A percentile compares a stretch with the other conserved stretches of the same genome.
phyloP scores from a whole-genome alignment of 2,888 invertebrate genomes.

The Magallana nippona region DNA sequence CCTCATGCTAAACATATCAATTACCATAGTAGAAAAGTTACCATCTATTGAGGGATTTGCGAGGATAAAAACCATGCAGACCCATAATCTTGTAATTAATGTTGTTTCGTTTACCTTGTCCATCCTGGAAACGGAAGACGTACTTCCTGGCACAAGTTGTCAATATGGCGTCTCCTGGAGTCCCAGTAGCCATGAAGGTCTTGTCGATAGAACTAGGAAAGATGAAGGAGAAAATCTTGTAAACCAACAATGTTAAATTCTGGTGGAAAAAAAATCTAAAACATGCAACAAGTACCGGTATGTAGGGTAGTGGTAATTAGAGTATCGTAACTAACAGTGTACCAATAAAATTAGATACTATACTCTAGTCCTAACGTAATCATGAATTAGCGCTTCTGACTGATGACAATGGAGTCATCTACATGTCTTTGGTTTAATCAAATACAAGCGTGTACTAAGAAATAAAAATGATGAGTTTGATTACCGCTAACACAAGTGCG shows the following conservation, averaged over 20 bases:
- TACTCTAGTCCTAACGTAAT: no score
- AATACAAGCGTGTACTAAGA: no score
- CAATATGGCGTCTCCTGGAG: conserved; percentile 55
- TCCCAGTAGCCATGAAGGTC: conserved; percentile 61
- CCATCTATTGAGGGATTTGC: neutral
- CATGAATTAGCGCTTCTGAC: no score
- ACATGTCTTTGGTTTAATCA: no score
- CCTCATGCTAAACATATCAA: neutral
- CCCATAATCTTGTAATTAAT: no score
- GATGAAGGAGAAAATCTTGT: no score
- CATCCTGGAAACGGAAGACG: conserved; percentile 60
- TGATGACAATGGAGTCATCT: no score
- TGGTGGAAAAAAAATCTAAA: neutral
- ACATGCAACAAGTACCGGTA: neutral
- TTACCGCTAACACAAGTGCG: no score
- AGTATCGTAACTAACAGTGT: no score
- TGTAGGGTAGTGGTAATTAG: no score
- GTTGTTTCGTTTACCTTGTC: conserved; percentile 50
- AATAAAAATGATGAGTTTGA: no score
- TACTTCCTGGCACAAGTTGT: conserved; percentile 56
- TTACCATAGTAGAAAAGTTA: neutral
- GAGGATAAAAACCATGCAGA: neutral
- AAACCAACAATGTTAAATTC: neutral
- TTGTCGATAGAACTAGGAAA: conserved; percentile 56
- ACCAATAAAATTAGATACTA: no score